phyloP scores from a whole-genome alignment of 2,888 invertebrate genomes.

The Hyppa rectilinea region DNA sequence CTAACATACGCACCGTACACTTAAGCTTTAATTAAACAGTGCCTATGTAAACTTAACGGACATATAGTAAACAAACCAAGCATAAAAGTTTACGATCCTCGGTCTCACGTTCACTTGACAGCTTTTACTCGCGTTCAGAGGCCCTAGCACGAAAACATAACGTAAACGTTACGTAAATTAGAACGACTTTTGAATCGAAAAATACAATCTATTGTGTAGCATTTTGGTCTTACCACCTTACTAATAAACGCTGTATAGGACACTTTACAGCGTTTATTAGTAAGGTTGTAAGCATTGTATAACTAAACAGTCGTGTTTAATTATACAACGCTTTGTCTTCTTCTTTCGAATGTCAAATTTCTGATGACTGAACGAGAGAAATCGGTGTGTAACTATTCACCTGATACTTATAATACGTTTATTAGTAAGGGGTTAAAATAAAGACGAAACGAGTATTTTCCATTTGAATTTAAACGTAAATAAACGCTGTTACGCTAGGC shows the following conservation, averaged over 20 bases:
- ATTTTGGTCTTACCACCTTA: no score
- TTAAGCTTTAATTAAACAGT: slow-evolving; percentile 55
- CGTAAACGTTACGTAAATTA: neutral
- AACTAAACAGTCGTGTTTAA: no score
- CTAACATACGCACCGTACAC: slow-evolving; percentile 4
- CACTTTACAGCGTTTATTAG: no score
- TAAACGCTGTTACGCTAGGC: neutral
- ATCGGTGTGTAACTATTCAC: no score
- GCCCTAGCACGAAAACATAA: neutral
- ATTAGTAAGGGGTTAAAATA: no score
- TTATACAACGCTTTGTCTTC: no score
- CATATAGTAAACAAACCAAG: slow-evolving; percentile 42
- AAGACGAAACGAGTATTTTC: no score
- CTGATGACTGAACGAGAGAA: no score
- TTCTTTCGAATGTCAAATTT: no score
- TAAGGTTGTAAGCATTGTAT: no score
- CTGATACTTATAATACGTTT: no score
- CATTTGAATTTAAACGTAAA: neutral
- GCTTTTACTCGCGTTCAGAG: slow-evolving; percentile 10
- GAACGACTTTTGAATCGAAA: neutral
- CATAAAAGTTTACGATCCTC: slow-evolving; percentile 19
- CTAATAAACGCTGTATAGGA: no score
- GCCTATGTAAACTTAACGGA: slow-evolving; percentile 40
- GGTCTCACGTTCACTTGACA: slow-evolving; percentile 9
- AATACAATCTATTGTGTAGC: neutral